A percentile compares a stretch with the other conserved stretches of the same genome.
These are phyloP conservation scores for Oreochromis spilurus DNA, from an alignment of 2,113 vertebrate species.

Conservation along the genomic window DNA sequence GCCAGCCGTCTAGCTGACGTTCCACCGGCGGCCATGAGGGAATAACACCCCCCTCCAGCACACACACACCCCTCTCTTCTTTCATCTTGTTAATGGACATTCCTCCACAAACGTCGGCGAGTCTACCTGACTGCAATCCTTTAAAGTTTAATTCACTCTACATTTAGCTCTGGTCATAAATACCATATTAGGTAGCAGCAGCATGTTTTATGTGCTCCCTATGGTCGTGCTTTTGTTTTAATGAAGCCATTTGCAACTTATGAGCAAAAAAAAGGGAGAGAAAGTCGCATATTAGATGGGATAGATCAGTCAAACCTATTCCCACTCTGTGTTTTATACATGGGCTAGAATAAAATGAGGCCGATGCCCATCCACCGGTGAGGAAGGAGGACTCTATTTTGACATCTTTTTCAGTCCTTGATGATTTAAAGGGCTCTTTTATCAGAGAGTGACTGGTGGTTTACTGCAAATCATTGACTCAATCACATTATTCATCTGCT, in stretches of 20 bases:
- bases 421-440: slow-evolving; percentile 29
- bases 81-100: slow-evolving; percentile 96
- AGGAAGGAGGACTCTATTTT: not conserved
- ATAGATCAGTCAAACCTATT: slow-evolving; percentile 94
- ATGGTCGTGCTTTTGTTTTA: slow-evolving; percentile 97
- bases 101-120: slow-evolving; percentile 82
- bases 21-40: slow-evolving; percentile 70
- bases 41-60: slow-evolving; percentile 36
- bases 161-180: slow-evolving; percentile 98
- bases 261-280: slow-evolving; percentile 79
- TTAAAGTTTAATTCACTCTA: slow-evolving; percentile 99
- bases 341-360: slow-evolving; percentile 81
- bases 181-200: slow-evolving; percentile 94
- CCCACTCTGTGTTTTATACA: slow-evolving; percentile 90
- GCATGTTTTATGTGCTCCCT: slow-evolving; percentile 89
- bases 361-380: slow-evolving; percentile 70
- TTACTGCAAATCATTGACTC: slow-evolving; percentile 19
- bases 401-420: slow-evolving; percentile 5
- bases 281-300: slow-evolving; percentile 86
- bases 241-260: slow-evolving; percentile 99
- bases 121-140: slow-evolving; percentile 96
- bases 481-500: slow-evolving; percentile 36
- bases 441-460: not conserved
- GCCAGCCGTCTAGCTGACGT: slow-evolving; percentile 52
- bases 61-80: slow-evolving; percentile 65